Evolutionary conservation across 2,797 vertebrate genomes (phyloP).

Genomic region (Melanotaenia trifasciata): DNA sequence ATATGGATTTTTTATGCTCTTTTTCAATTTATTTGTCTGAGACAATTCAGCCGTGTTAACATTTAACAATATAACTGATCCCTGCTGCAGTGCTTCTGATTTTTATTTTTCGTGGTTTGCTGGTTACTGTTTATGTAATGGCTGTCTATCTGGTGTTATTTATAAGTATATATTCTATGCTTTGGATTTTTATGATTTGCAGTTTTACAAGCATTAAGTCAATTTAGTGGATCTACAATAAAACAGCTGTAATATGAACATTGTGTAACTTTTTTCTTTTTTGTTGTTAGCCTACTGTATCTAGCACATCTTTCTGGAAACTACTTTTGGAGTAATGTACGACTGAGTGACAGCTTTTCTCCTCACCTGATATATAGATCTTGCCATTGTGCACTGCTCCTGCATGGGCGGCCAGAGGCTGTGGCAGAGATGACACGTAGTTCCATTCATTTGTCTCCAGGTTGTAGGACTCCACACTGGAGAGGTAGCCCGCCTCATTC

Average conservation of each 20-base stretch:
- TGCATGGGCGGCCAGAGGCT: slow-evolving; percentile 96
- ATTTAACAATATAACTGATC: not conserved
- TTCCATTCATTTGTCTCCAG: slow-evolving; percentile 99
- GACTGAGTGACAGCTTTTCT: slow-evolving; percentile 3
- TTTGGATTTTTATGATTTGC: no score
- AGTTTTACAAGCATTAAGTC: no score
- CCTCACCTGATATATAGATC: slow-evolving; percentile 99
- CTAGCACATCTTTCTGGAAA: not conserved
- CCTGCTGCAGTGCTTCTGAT: no score
- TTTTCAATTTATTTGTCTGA: not conserved
- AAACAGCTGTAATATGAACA: not conserved
- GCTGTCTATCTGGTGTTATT: no score
- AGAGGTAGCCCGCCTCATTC: slow-evolving; percentile 97
- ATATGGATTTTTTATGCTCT: not conserved
- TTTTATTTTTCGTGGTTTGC: no score
- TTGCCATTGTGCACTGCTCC: slow-evolving; percentile 98
- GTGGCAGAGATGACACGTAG: slow-evolving; percentile 94
- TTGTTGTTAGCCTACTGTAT: not conserved
- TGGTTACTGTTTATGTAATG: no score
- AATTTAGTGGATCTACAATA: no score
- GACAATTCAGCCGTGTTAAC: not conserved
- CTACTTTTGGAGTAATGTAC: not conserved
- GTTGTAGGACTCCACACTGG: slow-evolving; percentile 98
- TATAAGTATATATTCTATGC: no score
- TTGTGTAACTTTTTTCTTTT: not conserved